Base-by-base conservation (phyloP, 2,797 vertebrate genomes). In the Vultur gryphus region DNA sequence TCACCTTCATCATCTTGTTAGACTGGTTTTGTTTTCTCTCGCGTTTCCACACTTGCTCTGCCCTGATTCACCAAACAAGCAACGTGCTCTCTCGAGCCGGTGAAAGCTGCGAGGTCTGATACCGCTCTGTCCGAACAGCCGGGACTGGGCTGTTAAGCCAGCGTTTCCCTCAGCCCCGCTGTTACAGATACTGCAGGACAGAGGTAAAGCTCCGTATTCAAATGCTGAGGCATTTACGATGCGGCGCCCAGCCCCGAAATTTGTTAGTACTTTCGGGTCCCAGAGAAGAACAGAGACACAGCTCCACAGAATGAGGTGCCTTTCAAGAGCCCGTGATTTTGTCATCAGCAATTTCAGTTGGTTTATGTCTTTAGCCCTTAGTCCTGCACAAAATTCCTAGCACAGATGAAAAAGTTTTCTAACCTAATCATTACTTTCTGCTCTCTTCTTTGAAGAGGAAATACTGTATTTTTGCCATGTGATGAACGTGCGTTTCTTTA, bases 171-270 rank as follows among this genome's bases (percentile, higher is more conserved):
- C 51, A 39, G 55, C 21, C 52, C 44, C 16, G 6, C 52, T 15
- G 25, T 18, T 31, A 29, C 26, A 31, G 24, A 12, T 46, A 13
- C 4, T 3, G 10, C 49, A 26, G 35, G 43, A 18, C 64, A 76
- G 58, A 76, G 29, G 29, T 26, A 33, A 57, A 41, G n/a, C 35
- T 82, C 69, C 65, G 2, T 13, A 25, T 15, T 70, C 49, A 54
- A 20, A 43, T 19, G 28, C 52, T 19, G 52, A 61, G 33, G 41
- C 33, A n/a, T 20, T 57, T 23, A 61, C 2, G 3, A 35, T 28
- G 55, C 0, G 0, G 33, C 15, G 11, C 35, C 54, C 70, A 65
- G 28, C 31, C 54, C 19, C 3, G 1, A 52, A 6, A 73, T 21
- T 6, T 29, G 20, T 84, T 25, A 20, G 43, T 44, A 2, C 35